Evolutionary conservation across 92 coral and sea anemone genomes (phyloP).

Genomic region (Zoanthus sansibaricus): DNA sequence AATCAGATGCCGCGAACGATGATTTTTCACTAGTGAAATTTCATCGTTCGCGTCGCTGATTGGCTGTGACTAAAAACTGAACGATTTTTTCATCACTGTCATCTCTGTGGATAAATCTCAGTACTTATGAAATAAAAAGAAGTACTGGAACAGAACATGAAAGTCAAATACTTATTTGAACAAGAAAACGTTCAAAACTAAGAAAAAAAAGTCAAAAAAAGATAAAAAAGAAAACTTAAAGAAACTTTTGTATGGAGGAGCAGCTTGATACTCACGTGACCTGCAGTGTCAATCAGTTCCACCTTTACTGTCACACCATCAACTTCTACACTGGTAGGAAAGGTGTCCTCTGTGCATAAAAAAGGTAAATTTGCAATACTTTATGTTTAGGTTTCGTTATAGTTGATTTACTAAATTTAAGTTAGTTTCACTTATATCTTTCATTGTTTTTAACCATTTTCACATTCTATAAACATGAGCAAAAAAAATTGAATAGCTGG

Average conservation of each 20-base stretch:
- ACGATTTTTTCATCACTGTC: too few relatives aligned
- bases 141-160: not conserved
- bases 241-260: not conserved
- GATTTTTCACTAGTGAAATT: too few relatives aligned
- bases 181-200: too few relatives aligned
- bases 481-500: too few relatives aligned
- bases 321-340: constrained; percentile 70
- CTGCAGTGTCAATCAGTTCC: constrained; percentile 85
- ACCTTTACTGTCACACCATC: constrained; percentile 69
- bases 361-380: not conserved
- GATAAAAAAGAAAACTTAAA: not conserved
- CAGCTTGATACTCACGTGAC: constrained; percentile 69
- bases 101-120: too few relatives aligned
- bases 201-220: not conserved
- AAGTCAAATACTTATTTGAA: too few relatives aligned
- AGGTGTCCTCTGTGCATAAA: constrained; percentile 70
- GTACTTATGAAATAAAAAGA: too few relatives aligned
- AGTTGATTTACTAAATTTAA: not conserved
- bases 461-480: too few relatives aligned
- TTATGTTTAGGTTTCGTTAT: not conserved
- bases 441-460: too few relatives aligned
- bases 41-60: too few relatives aligned
- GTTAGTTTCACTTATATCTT: not conserved
- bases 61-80: too few relatives aligned
- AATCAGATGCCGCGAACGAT: too few relatives aligned